Conservation (phyloP, 1,140 invertebrate species). For the Aricia agestis region DNA sequence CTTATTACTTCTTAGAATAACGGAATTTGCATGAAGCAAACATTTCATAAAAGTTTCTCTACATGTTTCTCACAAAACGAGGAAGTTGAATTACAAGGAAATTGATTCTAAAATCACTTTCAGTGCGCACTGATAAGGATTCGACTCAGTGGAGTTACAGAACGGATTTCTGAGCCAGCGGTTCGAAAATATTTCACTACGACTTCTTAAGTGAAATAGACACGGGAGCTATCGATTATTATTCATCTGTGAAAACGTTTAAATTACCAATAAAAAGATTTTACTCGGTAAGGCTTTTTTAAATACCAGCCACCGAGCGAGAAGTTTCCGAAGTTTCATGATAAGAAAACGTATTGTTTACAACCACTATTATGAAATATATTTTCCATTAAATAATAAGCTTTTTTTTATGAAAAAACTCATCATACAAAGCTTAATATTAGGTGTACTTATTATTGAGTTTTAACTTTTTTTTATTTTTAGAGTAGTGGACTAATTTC, state of each 20-base stretch:
- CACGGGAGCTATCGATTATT: conserved; percentile 2
- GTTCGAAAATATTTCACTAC: conserved; percentile 14
- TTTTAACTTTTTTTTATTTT: too few species aligned
- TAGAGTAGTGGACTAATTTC: too few species aligned
- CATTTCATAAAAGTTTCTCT: neutral
- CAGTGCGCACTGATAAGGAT: conserved; percentile 7
- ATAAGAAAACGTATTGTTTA: too few species aligned
- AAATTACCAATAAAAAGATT: neutral
- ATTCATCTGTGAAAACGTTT: conserved; percentile 11
- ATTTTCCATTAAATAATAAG: too few species aligned
- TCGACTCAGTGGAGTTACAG: conserved; percentile 14
- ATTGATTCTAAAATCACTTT: conserved; percentile 13
- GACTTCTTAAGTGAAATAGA: conserved; percentile 15
- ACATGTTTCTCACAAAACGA: neutral
- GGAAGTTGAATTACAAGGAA: neutral
- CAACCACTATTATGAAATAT: too few species aligned
- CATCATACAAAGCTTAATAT: too few species aligned
- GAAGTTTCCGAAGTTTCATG: too few species aligned
- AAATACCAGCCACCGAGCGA: too few species aligned
- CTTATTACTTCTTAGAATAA: too few species aligned
- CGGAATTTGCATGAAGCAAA: neutral
- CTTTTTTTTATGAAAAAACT: too few species aligned
- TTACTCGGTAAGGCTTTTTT: neutral
- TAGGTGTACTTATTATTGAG: too few species aligned
- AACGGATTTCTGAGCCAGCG: conserved; percentile 14